Evolutionary conservation across 2,113 vertebrate species (phyloP).

Genomic region (Chinchilla lanigera): DNA sequence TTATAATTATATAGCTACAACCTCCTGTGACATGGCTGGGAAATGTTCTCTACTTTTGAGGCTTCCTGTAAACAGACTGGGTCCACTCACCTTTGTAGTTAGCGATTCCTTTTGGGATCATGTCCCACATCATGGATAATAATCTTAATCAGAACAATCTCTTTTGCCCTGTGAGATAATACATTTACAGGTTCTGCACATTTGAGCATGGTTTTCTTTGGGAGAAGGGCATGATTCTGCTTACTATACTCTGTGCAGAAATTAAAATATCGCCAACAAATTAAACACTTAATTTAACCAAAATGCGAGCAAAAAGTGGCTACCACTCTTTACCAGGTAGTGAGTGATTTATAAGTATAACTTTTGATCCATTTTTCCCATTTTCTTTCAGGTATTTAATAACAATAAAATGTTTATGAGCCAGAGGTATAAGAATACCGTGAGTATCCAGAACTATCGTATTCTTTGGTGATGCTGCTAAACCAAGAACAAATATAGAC

Average conservation of each 20-base stretch:
- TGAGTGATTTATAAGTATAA: not conserved
- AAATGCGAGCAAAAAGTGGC: not conserved
- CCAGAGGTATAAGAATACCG: not conserved
- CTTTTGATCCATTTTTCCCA: not conserved
- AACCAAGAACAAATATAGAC: not conserved
- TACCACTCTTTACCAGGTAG: not conserved
- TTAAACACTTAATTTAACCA: not conserved
- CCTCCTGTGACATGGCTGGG: too few species aligned
- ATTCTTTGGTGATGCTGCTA: too few species aligned
- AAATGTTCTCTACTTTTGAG: not conserved
- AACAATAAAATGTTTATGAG: not conserved
- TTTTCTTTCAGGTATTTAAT: not conserved
- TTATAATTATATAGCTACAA: not conserved
- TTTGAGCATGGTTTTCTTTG: not conserved
- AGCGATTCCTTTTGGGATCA: not conserved
- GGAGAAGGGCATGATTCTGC: not conserved
- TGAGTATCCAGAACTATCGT: not conserved
- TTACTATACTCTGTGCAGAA: not conserved
- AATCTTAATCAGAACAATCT: not conserved
- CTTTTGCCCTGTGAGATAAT: not conserved
- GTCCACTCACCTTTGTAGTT: not conserved
- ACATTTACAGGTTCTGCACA: not conserved
- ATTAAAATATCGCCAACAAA: not conserved
- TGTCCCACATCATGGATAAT: not conserved
- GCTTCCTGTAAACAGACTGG: not conserved